These are phyloP conservation scores for Ornithoptera alexandrae DNA, from an alignment of 2,888 invertebrate species.

Conservation along the genomic window DNA sequence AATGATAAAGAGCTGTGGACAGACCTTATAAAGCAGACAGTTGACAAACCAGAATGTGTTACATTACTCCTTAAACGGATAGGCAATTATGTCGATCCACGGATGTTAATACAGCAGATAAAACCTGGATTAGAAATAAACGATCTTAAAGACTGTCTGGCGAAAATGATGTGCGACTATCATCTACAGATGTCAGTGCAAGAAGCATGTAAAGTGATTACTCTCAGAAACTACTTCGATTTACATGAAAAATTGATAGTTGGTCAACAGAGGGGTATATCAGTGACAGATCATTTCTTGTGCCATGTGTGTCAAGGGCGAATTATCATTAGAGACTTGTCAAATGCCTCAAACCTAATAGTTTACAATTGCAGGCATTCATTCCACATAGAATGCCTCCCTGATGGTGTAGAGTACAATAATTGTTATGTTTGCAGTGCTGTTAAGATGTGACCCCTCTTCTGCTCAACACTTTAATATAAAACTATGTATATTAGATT, in stretches of 20 bases:
- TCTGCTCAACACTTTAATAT: slow-evolving; percentile 49
- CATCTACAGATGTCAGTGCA: slow-evolving; percentile 95
- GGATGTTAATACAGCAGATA: slow-evolving; percentile 91
- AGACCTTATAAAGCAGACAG: slow-evolving; percentile 91
- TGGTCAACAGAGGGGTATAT: slow-evolving; percentile 88
- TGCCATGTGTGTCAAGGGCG: slow-evolving; percentile 90
- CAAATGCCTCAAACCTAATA: slow-evolving; percentile 84
- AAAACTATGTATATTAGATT: slow-evolving; percentile 44
- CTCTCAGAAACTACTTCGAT: slow-evolving; percentile 94
- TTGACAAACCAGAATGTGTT: slow-evolving; percentile 89
- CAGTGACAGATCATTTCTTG: slow-evolving; percentile 85
- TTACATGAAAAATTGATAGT: slow-evolving; percentile 89
- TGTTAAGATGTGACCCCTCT: slow-evolving; percentile 62
- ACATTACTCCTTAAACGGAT: slow-evolving; percentile 81
- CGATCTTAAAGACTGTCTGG: slow-evolving; percentile 92
- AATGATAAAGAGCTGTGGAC: slow-evolving; percentile 96
- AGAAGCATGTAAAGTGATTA: slow-evolving; percentile 93
- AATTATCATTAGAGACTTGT: slow-evolving; percentile 86
- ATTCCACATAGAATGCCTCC: slow-evolving; percentile 92
- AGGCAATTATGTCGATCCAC: slow-evolving; percentile 92
- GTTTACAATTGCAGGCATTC: slow-evolving; percentile 94
- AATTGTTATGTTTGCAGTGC: slow-evolving; percentile 68
- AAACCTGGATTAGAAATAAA: slow-evolving; percentile 91
- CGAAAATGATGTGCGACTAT: slow-evolving; percentile 97
- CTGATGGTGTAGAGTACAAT: slow-evolving; percentile 61